Conservation (phyloP, 2,113 vertebrate genomes). For the Microtus oregoni region DNA sequence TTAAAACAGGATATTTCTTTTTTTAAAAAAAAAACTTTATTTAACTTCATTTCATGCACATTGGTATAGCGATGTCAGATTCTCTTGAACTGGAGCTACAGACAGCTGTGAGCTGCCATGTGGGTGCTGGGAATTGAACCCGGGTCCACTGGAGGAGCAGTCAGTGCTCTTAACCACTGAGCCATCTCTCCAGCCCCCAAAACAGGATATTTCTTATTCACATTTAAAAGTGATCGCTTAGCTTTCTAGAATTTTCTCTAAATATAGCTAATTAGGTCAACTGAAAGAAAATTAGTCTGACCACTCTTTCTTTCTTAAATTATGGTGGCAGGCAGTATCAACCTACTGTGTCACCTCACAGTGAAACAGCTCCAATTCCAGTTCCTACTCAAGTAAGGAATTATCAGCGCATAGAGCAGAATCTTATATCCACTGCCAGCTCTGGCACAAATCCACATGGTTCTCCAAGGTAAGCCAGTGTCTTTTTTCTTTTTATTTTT, state of each 20-base stretch:
- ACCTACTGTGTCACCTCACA: constrained; percentile 91
- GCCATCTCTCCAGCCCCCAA: too few relatives aligned
- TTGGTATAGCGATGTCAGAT: too few relatives aligned
- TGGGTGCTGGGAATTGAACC: not conserved
- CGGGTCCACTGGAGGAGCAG: too few relatives aligned
- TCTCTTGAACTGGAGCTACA: too few relatives aligned
- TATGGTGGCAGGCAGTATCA: constrained; percentile 89
- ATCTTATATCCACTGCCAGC: constrained; percentile 92
- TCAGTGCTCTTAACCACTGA: too few relatives aligned
- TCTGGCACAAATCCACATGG: constrained; percentile 89
- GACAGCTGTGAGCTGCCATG: too few relatives aligned
- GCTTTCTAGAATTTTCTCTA: constrained; percentile 55
- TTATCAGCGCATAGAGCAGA: constrained; percentile 98
- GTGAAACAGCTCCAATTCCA: constrained; percentile 94
- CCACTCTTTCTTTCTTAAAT: constrained; percentile 68
- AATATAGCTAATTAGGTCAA: constrained; percentile 41
- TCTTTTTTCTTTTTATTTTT: not conserved
- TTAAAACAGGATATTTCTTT: not conserved
- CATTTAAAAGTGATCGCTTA: not conserved
- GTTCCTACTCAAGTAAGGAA: constrained; percentile 97
- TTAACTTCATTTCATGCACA: too few relatives aligned
- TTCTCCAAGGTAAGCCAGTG: constrained; percentile 92
- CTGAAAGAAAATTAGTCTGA: constrained; percentile 40
- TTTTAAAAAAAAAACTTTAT: too few relatives aligned
- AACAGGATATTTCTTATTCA: not conserved